A percentile compares a stretch with the other conserved stretches of the same genome.
Evolutionary conservation across 2,888 invertebrate species (phyloP).

Genomic region (Hofmannophila pseudospretella): DNA sequence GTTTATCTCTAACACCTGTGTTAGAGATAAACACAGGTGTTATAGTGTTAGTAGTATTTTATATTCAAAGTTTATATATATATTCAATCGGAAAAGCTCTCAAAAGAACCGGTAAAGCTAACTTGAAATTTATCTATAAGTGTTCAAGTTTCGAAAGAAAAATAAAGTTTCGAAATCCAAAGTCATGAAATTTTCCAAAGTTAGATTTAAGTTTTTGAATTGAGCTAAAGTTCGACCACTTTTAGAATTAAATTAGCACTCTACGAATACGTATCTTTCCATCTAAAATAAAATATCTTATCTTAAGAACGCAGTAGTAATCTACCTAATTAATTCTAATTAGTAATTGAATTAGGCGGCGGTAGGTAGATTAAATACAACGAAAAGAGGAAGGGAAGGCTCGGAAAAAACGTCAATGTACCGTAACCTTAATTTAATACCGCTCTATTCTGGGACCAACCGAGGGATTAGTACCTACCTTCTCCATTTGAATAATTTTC

Average conservation of each 20-base stretch:
- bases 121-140: neutral
- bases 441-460: conserved; percentile 39
- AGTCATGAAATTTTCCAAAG: neutral
- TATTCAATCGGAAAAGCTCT: no score
- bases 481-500: conserved; percentile 57
- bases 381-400: conserved; percentile 38
- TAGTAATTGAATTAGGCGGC: conserved; percentile 27
- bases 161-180: neutral
- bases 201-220: conserved; percentile 6
- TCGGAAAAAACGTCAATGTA: conserved; percentile 57
- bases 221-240: conserved; percentile 2
- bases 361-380: conserved; percentile 32
- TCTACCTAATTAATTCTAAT: conserved; percentile 57
- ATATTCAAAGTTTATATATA: no score
- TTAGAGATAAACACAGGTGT: no score
- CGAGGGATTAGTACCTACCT: conserved; percentile 34
- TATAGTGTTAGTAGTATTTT: no score
- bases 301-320: conserved; percentile 23
- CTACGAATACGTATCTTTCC: neutral
- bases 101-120: no score
- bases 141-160: neutral
- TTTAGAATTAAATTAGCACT: neutral
- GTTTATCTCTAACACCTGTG: no score
- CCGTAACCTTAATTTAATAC: conserved; percentile 56
- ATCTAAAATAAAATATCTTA: conserved; percentile 22